These are phyloP conservation scores for Ichneumon xanthorius DNA, from an alignment of 2,888 invertebrate genomes.

Conservation along the genomic window DNA sequence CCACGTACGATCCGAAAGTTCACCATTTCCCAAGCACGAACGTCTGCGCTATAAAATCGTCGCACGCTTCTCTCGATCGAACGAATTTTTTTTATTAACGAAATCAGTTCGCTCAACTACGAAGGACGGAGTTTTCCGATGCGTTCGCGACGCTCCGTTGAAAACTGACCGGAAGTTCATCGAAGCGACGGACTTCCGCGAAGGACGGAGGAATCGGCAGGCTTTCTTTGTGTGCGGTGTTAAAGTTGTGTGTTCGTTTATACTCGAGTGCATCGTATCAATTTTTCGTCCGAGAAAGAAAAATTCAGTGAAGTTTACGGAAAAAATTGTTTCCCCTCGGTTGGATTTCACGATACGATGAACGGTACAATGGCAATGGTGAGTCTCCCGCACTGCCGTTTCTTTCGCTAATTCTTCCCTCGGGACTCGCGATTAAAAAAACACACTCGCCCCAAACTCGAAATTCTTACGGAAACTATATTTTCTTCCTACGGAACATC, in stretches of 20 bases:
- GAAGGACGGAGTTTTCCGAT: background rate
- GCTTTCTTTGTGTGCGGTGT: slow-evolving; percentile 46
- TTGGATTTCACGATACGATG: slow-evolving; percentile 75
- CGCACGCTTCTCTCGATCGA: background rate
- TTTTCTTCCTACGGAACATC: slow-evolving; percentile 59
- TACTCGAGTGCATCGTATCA: slow-evolving; percentile 38
- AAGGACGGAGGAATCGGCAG: slow-evolving; percentile 65
- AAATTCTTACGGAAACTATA: slow-evolving; percentile 6
- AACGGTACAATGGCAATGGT: slow-evolving; percentile 83
- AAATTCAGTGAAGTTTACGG: slow-evolving; percentile 43
- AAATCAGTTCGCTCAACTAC: background rate
- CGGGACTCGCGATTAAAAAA: too few species aligned
- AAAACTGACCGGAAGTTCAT: slow-evolving; percentile 26
- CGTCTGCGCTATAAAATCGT: background rate
- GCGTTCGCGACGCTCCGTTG: background rate
- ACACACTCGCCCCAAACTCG: background rate
- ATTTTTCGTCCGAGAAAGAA: slow-evolving; percentile 26
- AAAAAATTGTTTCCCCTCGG: slow-evolving; percentile 56
- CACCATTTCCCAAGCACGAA: background rate
- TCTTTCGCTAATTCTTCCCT: background rate
- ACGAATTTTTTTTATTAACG: background rate
- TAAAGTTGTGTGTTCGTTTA: slow-evolving; percentile 36
- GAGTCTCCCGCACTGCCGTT: slow-evolving; percentile 64
- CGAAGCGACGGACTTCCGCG: slow-evolving; percentile 71
- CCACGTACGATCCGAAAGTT: background rate